These are phyloP conservation scores for Sebastiscus albofasciatus DNA, from an alignment of 2,797 vertebrate genomes.

Conservation along the genomic window DNA sequence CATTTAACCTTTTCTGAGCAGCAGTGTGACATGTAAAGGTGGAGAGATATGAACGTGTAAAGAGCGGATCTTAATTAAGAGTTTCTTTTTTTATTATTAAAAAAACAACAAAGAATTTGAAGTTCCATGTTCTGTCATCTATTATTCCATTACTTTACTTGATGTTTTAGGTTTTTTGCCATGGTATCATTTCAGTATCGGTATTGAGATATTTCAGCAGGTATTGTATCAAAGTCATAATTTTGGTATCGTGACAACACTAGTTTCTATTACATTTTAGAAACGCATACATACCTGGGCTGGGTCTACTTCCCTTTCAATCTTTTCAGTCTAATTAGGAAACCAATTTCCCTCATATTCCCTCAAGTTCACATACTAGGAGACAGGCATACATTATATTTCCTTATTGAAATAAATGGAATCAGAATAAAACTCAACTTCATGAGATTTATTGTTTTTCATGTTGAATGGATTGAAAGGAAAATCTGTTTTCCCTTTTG, in stretches of 20 bases:
- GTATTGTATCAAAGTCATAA: not conserved
- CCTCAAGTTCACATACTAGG: not conserved
- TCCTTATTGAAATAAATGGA: not conserved
- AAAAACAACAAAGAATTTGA: not conserved
- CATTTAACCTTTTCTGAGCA: not conserved
- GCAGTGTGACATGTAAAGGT: not conserved
- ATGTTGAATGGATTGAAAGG: not conserved
- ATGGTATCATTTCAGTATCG: not conserved
- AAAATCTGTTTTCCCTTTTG: not conserved
- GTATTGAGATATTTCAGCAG: not conserved
- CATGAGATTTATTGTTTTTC: not conserved
- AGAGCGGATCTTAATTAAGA: not conserved
- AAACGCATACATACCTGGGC: not conserved
- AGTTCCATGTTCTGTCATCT: not conserved
- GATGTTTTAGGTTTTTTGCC: not conserved
- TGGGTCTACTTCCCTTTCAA: not conserved
- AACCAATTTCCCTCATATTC: not conserved
- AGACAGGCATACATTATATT: not conserved
- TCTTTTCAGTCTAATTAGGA: not conserved
- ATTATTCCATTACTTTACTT: not conserved
- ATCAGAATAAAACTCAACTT: not conserved
- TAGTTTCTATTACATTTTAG: not conserved
- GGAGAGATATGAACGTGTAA: not conserved
- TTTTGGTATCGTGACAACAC: not conserved
- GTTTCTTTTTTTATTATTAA: not conserved